Evolutionary conservation across 2,113 vertebrate species (phyloP).

Genomic region (Clinocottus analis): DNA sequence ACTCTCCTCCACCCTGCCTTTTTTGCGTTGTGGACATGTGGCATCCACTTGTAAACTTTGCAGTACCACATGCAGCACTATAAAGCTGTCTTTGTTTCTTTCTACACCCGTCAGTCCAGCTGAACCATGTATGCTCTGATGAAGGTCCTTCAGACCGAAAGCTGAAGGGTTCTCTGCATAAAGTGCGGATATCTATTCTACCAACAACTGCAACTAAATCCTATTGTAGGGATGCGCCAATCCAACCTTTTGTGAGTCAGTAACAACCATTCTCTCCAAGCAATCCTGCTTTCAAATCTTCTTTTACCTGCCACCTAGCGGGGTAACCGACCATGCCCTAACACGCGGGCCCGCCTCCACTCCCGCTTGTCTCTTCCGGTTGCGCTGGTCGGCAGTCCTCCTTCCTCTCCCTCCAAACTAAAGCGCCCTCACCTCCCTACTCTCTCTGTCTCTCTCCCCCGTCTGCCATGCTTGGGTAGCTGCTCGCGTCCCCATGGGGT

Average conservation of each 20-base stretch:
- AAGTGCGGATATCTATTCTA: neutral
- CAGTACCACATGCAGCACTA: neutral
- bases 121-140: no score
- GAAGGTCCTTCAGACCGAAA: no score
- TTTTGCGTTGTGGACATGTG: neutral
- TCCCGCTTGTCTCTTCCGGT: slow-evolving; percentile 35
- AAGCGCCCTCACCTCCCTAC: neutral
- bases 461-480: slow-evolving; percentile 63
- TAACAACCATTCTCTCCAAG: neutral
- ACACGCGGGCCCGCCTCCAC: slow-evolving; percentile 26
- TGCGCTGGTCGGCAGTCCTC: slow-evolving; percentile 18
- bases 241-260: neutral
- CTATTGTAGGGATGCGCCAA: neutral
- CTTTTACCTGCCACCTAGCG: slow-evolving; percentile 21
- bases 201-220: neutral
- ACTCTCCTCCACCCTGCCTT: no score
- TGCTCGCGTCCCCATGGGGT: slow-evolving; percentile 51
- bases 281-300: neutral
- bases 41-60: neutral
- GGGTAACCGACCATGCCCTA: slow-evolving; percentile 58
- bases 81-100: neutral
- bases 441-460: slow-evolving; percentile 2
- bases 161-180: no score
- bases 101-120: no score
- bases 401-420: slow-evolving; percentile 21